Percentiles rank a stretch among this genome's conserved stretches.
Conservation (phyloP, 2,888 invertebrate genomes). For the Spicauda simplicius region DNA sequence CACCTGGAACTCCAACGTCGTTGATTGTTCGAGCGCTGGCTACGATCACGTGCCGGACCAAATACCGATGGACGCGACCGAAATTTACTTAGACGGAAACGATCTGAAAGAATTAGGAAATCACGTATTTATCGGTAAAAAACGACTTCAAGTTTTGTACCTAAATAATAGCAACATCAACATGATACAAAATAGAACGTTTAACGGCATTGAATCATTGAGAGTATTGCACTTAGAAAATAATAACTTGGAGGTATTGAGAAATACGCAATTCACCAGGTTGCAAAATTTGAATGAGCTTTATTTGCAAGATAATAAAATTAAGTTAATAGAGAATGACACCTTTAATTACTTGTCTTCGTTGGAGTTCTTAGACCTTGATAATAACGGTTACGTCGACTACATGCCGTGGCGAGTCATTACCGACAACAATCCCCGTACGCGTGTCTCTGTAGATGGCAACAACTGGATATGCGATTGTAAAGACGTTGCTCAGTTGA, state of each 20-base stretch:
- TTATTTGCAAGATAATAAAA: constrained; percentile 90
- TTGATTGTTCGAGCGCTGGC: constrained; percentile 91
- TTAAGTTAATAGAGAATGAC: constrained; percentile 89
- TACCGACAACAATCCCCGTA: constrained; percentile 87
- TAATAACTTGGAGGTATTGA: constrained; percentile 88
- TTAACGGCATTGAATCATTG: constrained; percentile 91
- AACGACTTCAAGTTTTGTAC: constrained; percentile 90
- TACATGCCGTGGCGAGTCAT: constrained; percentile 90
- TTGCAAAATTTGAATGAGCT: constrained; percentile 90
- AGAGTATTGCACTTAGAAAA: constrained; percentile 91
- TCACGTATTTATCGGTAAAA: constrained; percentile 94
- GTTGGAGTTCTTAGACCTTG: constrained; percentile 89
- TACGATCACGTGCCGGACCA: constrained; percentile 90
- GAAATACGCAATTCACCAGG: constrained; percentile 92
- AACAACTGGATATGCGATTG: constrained; percentile 95
- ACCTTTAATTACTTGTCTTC: constrained; percentile 90
- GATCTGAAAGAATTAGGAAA: constrained; percentile 91
- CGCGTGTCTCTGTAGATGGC: constrained; percentile 89
- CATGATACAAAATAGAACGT: constrained; percentile 91
- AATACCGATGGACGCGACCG: constrained; percentile 95
- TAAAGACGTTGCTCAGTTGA: constrained; percentile 87
- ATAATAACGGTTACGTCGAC: constrained; percentile 91
- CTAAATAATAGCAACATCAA: constrained; percentile 92
- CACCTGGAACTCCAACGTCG: constrained; percentile 93
- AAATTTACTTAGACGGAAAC: constrained; percentile 94